These are phyloP conservation scores for Slavum lentiscoides DNA, from an alignment of 2,888 invertebrate genomes.

Conservation along the genomic window DNA sequence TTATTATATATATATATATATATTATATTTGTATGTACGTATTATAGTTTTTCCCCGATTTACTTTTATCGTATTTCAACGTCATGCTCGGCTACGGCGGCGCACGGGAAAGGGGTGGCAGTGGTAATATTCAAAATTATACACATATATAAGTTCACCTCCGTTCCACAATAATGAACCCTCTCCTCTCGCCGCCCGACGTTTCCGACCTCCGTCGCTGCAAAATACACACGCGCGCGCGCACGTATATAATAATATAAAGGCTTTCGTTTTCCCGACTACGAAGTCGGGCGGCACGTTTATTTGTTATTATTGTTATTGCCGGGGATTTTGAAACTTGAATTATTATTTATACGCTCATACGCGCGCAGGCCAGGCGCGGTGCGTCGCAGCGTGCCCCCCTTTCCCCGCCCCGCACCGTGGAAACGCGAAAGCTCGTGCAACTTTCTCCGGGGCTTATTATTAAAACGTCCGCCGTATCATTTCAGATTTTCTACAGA, in stretches of 20 bases:
- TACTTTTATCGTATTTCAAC: slow-evolving; percentile 44
- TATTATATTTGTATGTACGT: too few relatives aligned
- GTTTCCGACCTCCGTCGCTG: neutral
- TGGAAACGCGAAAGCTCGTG: neutral
- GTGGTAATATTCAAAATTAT: slow-evolving; percentile 47
- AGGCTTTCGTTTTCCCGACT: slow-evolving; percentile 50
- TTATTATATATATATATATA: too few relatives aligned
- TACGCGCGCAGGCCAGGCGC: too few relatives aligned
- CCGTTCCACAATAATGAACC: slow-evolving; percentile 46
- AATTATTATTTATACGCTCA: slow-evolving; percentile 45
- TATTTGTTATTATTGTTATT: slow-evolving; percentile 53
- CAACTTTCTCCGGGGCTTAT: slow-evolving; percentile 39
- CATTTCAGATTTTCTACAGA: slow-evolving; percentile 27
- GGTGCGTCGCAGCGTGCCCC: too few relatives aligned
- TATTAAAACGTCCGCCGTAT: slow-evolving; percentile 47
- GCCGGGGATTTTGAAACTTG: slow-evolving; percentile 49
- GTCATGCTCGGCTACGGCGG: slow-evolving; percentile 5
- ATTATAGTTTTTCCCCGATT: slow-evolving; percentile 47
- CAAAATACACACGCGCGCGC: too few relatives aligned
- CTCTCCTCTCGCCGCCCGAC: neutral
- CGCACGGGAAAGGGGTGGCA: neutral
- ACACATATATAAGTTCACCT: slow-evolving; percentile 28
- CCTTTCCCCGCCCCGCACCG: too few relatives aligned
- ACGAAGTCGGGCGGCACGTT: slow-evolving; percentile 16
- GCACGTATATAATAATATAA: slow-evolving; percentile 37